Evolutionary conservation across 2,888 invertebrate genomes (phyloP).

Genomic region (Platynereis dumerilii): DNA sequence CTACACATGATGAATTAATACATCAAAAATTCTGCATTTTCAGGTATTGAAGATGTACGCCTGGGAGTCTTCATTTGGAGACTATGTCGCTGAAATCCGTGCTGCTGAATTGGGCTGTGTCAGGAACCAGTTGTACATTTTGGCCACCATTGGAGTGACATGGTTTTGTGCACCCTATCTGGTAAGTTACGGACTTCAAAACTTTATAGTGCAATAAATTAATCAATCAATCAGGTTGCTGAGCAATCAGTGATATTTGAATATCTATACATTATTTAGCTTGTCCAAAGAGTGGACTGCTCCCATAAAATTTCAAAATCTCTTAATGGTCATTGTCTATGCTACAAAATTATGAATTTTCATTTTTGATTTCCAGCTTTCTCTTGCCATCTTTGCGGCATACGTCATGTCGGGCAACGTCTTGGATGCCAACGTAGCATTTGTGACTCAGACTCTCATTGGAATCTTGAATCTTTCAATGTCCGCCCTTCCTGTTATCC

Average conservation of each 20-base stretch:
- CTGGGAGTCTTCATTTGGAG: conserved; percentile 16
- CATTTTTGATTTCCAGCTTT: too few species aligned
- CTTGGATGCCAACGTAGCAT: conserved; percentile 9
- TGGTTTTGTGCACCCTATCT: conserved; percentile 5
- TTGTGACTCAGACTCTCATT: conserved; percentile 10
- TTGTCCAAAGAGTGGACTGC: too few species aligned
- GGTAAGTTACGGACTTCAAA: conserved; percentile 6
- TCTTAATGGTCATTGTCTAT: too few species aligned
- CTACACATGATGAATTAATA: too few species aligned
- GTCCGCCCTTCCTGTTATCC: conserved; percentile 13
- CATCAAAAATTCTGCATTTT: background rate
- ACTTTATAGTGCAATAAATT: too few species aligned
- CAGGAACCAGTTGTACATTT: background rate
- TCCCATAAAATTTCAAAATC: too few species aligned
- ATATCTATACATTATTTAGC: too few species aligned
- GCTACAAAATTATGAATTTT: too few species aligned
- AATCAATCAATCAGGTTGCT: too few species aligned
- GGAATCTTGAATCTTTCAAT: conserved; percentile 14
- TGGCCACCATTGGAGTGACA: background rate
- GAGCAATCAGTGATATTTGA: too few species aligned
- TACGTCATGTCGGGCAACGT: too few species aligned
- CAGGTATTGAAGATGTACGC: conserved; percentile 25
- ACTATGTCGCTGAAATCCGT: conserved; percentile 3
- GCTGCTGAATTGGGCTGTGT: conserved; percentile 6
- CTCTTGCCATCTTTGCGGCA: too few species aligned